A percentile compares a stretch with the other conserved stretches of the same genome.
Conservation (phyloP, 2,113 vertebrate species). For the Esox niger region DNA sequence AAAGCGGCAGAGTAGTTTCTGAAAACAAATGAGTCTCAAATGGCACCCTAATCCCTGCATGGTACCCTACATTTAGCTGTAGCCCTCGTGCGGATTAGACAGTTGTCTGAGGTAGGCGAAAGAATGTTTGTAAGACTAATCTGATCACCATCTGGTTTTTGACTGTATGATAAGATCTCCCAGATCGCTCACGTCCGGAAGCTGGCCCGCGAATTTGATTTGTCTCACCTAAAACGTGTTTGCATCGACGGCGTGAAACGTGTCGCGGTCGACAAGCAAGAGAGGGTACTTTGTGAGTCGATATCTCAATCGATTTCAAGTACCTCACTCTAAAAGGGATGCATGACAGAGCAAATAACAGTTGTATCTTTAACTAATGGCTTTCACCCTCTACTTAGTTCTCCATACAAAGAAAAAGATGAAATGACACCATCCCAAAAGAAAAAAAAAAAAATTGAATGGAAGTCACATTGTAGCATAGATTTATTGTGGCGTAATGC, state of each 20-base stretch:
- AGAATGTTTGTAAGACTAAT: not conserved
- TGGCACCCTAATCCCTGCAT: too few relatives aligned
- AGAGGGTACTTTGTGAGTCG: not conserved
- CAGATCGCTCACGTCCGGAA: not conserved
- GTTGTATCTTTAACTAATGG: not conserved
- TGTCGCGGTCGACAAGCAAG: not conserved
- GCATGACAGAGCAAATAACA: not conserved
- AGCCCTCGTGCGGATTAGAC: not conserved
- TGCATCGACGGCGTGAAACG: not conserved
- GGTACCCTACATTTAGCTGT: too few relatives aligned
- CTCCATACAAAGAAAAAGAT: not conserved
- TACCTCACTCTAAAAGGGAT: not conserved
- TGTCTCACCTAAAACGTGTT: constrained; percentile 6
- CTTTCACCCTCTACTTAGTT: not conserved
- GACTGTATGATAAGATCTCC: not conserved
- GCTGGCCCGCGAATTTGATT: not conserved
- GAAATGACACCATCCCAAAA: constrained; percentile 1
- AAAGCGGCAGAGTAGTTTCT: not conserved
- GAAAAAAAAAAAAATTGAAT: constrained; percentile 34
- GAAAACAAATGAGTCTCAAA: too few relatives aligned
- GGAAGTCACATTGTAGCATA: constrained; percentile 40
- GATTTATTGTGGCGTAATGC: constrained; percentile 56
- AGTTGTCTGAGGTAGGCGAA: too few relatives aligned
- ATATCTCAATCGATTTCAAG: constrained; percentile 8
- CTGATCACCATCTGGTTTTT: not conserved